Evolutionary conservation across 2,113 vertebrate genomes (phyloP).

Genomic region (Ranitomeya imitator): DNA sequence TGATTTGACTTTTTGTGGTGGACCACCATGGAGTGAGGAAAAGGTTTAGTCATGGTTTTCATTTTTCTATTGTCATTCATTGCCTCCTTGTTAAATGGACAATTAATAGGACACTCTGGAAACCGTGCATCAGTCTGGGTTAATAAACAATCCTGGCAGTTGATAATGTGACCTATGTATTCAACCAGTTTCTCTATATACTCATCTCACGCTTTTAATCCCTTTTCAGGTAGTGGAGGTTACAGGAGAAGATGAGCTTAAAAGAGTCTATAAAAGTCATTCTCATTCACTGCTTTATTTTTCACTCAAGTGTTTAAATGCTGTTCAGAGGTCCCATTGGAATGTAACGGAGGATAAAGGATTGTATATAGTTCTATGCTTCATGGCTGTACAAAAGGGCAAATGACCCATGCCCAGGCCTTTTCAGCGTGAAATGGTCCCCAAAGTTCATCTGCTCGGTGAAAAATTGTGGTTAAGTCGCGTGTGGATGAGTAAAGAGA

Average conservation of each 20-base stretch:
- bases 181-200: slow-evolving; percentile 78
- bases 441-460: slow-evolving; percentile 90
- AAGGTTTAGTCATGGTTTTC: slow-evolving; percentile 90
- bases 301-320: slow-evolving; percentile 85
- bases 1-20: slow-evolving; percentile 71
- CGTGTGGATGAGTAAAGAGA: slow-evolving; percentile 94
- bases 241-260: slow-evolving; percentile 96
- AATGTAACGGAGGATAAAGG: slow-evolving; percentile 90
- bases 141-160: slow-evolving; percentile 78
- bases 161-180: slow-evolving; percentile 76
- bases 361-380: slow-evolving; percentile 77
- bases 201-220: slow-evolving; percentile 87
- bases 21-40: slow-evolving; percentile 87
- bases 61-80: slow-evolving; percentile 84
- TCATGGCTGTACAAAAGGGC: slow-evolving; percentile 80
- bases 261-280: slow-evolving; percentile 99
- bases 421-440: slow-evolving; percentile 78
- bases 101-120: slow-evolving; percentile 94
- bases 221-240: slow-evolving; percentile 86
- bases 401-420: slow-evolving; percentile 79
- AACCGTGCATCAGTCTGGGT: slow-evolving; percentile 78
- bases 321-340: slow-evolving; percentile 79
- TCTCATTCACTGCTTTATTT: slow-evolving; percentile 94
- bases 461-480: slow-evolving; percentile 96
- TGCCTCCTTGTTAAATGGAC: slow-evolving; percentile 91